Conservation (phyloP, 2,797 vertebrate species). For the Heterohyrax brucei region DNA sequence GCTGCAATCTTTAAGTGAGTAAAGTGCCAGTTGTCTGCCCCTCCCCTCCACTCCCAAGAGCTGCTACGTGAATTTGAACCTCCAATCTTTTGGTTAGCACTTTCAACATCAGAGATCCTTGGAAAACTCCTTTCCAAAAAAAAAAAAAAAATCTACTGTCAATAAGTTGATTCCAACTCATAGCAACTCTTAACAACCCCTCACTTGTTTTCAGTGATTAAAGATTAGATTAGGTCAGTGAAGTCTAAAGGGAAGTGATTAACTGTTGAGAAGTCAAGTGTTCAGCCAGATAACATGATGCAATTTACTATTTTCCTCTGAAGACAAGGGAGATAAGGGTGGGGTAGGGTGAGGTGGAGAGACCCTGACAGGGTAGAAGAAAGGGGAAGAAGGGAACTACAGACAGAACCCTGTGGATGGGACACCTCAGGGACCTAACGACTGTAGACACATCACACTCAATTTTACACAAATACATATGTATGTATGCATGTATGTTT, state of each 20-base stretch:
- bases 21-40: too few relatives aligned
- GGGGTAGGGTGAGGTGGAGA: too few relatives aligned
- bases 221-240: neutral
- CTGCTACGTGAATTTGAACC: too few relatives aligned
- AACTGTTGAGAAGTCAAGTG: neutral
- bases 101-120: too few relatives aligned
- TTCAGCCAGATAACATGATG: neutral
- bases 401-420: neutral
- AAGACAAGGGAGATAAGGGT: neutral
- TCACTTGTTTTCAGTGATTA: too few relatives aligned
- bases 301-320: neutral
- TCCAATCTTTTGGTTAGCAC: too few relatives aligned
- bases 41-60: too few relatives aligned
- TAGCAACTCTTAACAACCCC: neutral
- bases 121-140: neutral
- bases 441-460: neutral
- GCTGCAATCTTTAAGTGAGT: too few relatives aligned
- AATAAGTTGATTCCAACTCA: too few relatives aligned
- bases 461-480: neutral
- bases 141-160: too few relatives aligned
- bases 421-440: neutral
- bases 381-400: neutral
- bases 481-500: too few relatives aligned
- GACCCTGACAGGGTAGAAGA: neutral
- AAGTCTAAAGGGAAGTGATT: neutral